phyloP scores from a whole-genome alignment of 2,797 vertebrate genomes.

The Gymnothorax javanicus region DNA sequence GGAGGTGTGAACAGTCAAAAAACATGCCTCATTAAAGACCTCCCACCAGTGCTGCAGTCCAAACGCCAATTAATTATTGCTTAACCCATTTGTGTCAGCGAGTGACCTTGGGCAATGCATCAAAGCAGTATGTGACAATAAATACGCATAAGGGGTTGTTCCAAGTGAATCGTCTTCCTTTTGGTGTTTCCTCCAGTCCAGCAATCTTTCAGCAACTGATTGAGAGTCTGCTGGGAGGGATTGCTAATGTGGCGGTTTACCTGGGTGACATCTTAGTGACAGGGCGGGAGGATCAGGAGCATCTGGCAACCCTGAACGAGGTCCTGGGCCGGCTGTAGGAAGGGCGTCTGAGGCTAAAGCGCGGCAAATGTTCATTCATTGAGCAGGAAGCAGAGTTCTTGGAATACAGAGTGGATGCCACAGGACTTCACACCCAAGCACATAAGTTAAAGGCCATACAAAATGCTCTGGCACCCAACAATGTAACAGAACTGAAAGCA shows the following conservation, averaged over 20 bases:
- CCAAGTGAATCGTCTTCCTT: too few species aligned
- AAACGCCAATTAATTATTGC: conserved; percentile 38
- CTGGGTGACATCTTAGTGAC: conserved; percentile 41
- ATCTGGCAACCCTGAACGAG: not conserved
- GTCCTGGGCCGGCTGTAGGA: conserved; percentile 1
- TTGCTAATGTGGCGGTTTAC: conserved; percentile 26
- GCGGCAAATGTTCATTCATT: conserved; percentile 31
- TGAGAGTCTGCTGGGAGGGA: conserved; percentile 28
- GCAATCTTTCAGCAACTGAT: too few species aligned
- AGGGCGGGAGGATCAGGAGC: conserved; percentile 19
- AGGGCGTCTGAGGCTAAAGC: conserved; percentile 27
- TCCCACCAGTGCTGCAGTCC: conserved; percentile 26
- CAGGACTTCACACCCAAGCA: conserved; percentile 22
- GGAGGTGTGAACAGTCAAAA: not conserved
- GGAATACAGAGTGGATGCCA: conserved; percentile 32
- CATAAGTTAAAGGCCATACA: conserved; percentile 36
- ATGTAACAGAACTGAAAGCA: conserved; percentile 36
- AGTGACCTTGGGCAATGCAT: conserved; percentile 29
- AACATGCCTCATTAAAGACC: not conserved
- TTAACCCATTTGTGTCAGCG: conserved; percentile 41
- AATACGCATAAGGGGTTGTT: conserved; percentile 42
- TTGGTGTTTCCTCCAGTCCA: too few species aligned
- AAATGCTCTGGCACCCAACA: conserved; percentile 26
- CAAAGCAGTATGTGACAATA: conserved; percentile 32
- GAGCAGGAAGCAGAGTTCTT: conserved; percentile 17